phyloP scores from a whole-genome alignment of 2,888 invertebrate genomes.

The Gisinianus flammeolus region DNA sequence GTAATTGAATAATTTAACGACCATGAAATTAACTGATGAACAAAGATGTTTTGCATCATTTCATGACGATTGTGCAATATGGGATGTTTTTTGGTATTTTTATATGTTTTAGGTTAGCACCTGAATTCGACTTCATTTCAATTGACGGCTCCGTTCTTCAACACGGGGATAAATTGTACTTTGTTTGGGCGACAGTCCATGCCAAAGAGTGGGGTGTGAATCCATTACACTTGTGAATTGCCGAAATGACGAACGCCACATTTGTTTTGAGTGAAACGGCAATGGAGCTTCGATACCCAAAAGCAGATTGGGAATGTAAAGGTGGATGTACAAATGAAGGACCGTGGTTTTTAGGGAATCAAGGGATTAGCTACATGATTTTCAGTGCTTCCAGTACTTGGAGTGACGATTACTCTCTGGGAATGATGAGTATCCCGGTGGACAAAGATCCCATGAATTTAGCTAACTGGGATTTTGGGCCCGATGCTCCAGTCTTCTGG shows the following conservation, averaged over 20 bases:
- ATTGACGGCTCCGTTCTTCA: slow-evolving; percentile 50
- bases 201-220: neutral
- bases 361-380: slow-evolving; percentile 44
- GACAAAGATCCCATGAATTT: slow-evolving; percentile 44
- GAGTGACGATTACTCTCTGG: slow-evolving; percentile 47
- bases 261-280: slow-evolving; percentile 22
- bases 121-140: slow-evolving; percentile 42
- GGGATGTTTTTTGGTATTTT: too few species aligned
- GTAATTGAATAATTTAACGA: too few species aligned
- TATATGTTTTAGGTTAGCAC: slow-evolving; percentile 39
- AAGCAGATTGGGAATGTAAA: slow-evolving; percentile 44
- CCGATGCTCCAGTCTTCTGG: slow-evolving; percentile 40
- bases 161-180: slow-evolving; percentile 42
- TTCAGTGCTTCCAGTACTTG: slow-evolving; percentile 47
- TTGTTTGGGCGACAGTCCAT: slow-evolving; percentile 32
- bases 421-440: slow-evolving; percentile 44
- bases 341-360: slow-evolving; percentile 47
- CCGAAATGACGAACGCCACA: too few species aligned
- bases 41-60: too few species aligned
- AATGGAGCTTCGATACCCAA: slow-evolving; percentile 37
- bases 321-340: slow-evolving; percentile 43
- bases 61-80: too few species aligned
- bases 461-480: slow-evolving; percentile 37
- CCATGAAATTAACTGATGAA: too few species aligned
- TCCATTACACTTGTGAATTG: neutral